Conservation (phyloP, 2,888 invertebrate genomes). For the Epirrhoe alternata region DNA sequence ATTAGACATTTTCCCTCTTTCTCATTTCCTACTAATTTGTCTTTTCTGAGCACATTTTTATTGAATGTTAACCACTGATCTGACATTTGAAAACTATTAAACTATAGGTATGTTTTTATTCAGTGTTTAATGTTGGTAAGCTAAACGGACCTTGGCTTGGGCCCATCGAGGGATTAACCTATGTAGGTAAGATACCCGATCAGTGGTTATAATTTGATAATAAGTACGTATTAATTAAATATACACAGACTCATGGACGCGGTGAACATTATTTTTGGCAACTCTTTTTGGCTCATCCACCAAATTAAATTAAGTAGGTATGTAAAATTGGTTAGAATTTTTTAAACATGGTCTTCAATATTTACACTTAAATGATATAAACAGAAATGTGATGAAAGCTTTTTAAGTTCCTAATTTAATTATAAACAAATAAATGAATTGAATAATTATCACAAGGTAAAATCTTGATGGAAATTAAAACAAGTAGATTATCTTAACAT, state of each 20-base stretch:
- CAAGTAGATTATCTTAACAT: too few relatives aligned
- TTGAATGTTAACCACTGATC: conserved; percentile 47
- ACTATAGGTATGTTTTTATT: background rate
- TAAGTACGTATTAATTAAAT: conserved; percentile 22
- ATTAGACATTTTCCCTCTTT: conserved; percentile 59
- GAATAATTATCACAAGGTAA: background rate
- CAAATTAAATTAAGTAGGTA: conserved; percentile 57
- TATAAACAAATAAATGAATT: background rate
- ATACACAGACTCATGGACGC: conserved; percentile 62
- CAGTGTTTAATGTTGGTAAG: too few relatives aligned
- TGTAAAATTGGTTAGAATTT: conserved; percentile 32
- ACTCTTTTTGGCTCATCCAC: conserved; percentile 78
- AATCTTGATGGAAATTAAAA: too few relatives aligned
- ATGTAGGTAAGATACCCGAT: background rate
- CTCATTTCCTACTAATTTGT: conserved; percentile 69
- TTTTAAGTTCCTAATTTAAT: background rate
- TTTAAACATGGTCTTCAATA: background rate
- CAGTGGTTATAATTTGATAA: conserved; percentile 6
- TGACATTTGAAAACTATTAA: conserved; percentile 35
- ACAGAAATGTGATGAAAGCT: background rate
- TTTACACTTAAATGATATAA: background rate
- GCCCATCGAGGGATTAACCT: background rate
- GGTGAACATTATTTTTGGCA: conserved; percentile 76
- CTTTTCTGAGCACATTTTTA: conserved; percentile 79
- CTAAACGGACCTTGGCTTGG: background rate